Percentiles rank a stretch among this genome's conserved stretches.
phyloP scores from a whole-genome alignment of 2,888 invertebrate species.

The Metalampra italica region DNA sequence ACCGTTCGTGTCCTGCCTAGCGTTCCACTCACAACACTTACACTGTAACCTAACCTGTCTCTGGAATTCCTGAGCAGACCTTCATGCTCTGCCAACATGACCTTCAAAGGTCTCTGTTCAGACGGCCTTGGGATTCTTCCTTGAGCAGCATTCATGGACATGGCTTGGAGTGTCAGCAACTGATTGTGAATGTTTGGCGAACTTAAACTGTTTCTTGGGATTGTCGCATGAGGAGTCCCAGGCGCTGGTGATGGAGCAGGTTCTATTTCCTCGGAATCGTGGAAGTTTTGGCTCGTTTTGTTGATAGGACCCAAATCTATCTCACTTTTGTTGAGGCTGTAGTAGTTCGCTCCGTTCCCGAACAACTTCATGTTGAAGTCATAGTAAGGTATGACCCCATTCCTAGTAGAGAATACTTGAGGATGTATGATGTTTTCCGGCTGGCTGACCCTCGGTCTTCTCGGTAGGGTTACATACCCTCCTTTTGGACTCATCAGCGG shows the following conservation, averaged over 20 bases:
- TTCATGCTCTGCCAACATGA: constrained; percentile 57
- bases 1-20: constrained; percentile 75
- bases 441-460: constrained; percentile 87
- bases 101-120: constrained; percentile 55
- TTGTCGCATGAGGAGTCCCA: constrained; percentile 67
- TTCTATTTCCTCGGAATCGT: constrained; percentile 70
- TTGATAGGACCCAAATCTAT: constrained; percentile 76
- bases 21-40: constrained; percentile 53
- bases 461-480: constrained; percentile 92
- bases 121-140: constrained; percentile 35
- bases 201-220: constrained; percentile 71
- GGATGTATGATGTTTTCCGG: constrained; percentile 59
- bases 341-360: constrained; percentile 87
- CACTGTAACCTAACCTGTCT: constrained; percentile 47
- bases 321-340: constrained; percentile 86
- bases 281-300: constrained; percentile 68
- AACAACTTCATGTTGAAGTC: constrained; percentile 91
- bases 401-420: constrained; percentile 57
- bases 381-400: constrained; percentile 80
- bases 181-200: constrained; percentile 75
- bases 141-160: constrained; percentile 39
- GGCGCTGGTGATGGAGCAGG: constrained; percentile 74
- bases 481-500: constrained; percentile 83
- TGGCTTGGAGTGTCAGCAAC: constrained; percentile 61
- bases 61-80: constrained; percentile 41